phyloP scores from a whole-genome alignment of 2,797 vertebrate genomes.

The Pristis pectinata region DNA sequence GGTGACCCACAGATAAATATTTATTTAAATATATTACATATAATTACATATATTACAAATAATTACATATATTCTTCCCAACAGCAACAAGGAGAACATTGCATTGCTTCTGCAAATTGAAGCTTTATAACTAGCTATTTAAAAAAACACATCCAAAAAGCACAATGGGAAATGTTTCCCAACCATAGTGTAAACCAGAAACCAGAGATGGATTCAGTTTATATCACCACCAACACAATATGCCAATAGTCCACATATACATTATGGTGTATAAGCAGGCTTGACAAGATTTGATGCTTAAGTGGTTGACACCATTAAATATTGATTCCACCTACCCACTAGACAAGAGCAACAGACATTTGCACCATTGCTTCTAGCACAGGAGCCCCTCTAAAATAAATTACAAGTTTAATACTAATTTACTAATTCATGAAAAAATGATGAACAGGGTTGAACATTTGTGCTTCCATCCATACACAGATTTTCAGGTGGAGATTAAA shows the following conservation, averaged over 20 bases:
- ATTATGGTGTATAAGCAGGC: not conserved
- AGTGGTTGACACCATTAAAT: no score
- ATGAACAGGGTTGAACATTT: not conserved
- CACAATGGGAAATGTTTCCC: not conserved
- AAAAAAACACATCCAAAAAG: not conserved
- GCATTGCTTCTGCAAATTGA: not conserved
- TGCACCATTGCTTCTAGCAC: not conserved
- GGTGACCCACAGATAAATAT: conserved; percentile 8
- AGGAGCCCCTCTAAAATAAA: not conserved
- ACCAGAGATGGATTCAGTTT: not conserved
- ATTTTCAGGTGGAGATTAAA: not conserved
- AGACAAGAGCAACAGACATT: not conserved
- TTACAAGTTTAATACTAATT: not conserved
- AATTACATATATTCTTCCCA: not conserved
- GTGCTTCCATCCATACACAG: not conserved
- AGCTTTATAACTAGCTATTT: not conserved
- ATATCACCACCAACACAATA: not conserved
- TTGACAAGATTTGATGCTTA: no score
- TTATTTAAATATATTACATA: no score
- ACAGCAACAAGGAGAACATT: not conserved
- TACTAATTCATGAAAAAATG: not conserved
- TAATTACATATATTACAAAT: not conserved
- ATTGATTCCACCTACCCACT: not conserved
- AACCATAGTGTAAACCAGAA: not conserved
- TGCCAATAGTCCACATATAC: not conserved